These are phyloP conservation scores for Pseudanteris insignis DNA, from an alignment of 2,888 invertebrate species.

Conservation along the genomic window DNA sequence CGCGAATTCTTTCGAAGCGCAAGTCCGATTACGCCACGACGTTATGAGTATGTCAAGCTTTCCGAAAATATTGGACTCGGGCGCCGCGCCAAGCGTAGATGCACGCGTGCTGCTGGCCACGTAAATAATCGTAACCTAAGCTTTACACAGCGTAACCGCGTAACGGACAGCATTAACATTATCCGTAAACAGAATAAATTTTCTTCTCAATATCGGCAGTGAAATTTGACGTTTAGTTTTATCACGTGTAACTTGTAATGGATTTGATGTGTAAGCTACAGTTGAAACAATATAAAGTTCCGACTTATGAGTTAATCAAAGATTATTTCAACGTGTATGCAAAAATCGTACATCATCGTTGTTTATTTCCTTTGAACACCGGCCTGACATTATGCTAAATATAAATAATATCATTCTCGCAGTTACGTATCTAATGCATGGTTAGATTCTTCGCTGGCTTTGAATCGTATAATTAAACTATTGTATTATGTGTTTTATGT, in stretches of 20 bases:
- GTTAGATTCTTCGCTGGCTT: not conserved
- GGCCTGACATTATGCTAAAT: conserved; percentile 24
- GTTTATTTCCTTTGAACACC: conserved; percentile 18
- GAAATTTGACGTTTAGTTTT: conserved; percentile 1
- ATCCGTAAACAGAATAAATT: conserved; percentile 39
- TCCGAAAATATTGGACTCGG: conserved; percentile 58
- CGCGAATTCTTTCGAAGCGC: conserved; percentile 28
- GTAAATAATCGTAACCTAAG: conserved; percentile 46
- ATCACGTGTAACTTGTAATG: too few species aligned
- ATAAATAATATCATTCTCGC: conserved; percentile 20
- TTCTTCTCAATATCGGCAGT: conserved; percentile 17
- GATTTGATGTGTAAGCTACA: too few species aligned
- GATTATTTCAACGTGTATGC: not conserved
- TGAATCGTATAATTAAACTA: too few species aligned
- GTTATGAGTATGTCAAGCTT: conserved; percentile 51
- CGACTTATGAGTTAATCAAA: too few species aligned
- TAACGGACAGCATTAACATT: conserved; percentile 29
- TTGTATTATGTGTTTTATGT: too few species aligned
- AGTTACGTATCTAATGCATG: conserved; percentile 6
- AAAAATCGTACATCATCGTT: conserved; percentile 13
- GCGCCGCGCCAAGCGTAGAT: conserved; percentile 52
- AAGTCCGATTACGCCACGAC: conserved; percentile 41
- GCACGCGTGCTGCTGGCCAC: conserved; percentile 43
- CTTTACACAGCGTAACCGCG: conserved; percentile 37
- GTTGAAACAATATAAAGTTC: too few species aligned